Evolutionary conservation across 2,888 invertebrate genomes (phyloP), one percentile per base, ranked within the genome.

Genomic region (Pomacea canaliculata): DNA sequence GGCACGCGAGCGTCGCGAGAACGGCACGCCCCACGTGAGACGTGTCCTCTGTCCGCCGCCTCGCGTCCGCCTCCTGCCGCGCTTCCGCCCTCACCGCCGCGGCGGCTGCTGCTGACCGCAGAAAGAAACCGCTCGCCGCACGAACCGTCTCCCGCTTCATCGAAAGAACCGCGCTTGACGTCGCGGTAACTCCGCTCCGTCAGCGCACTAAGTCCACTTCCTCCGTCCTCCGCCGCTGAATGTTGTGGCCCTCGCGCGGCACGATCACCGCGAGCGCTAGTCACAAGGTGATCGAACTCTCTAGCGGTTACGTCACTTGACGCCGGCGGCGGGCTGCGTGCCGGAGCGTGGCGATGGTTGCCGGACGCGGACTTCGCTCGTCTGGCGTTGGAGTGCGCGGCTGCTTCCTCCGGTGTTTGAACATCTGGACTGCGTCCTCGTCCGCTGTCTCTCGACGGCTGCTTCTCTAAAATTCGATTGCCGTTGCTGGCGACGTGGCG

Each of bases 361-460:
- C 59, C 46, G 46, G 46, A 13, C 66, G 66, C 18, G 51, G 51
- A 56, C 51, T 56, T 56, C 16, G 51, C 16, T 56, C 51, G 37
- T 37, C 37, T 37, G 37, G 3, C 16, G 51, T 56, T 16, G 12
- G 8, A 2, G 51, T 56, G 51, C 51, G 51, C 37, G 37, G 37
- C 51, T 56, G 16, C 12, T 56, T 56, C 51, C 51, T 56, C 51
- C 51, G 51, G 51, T 10, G 51, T 56, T 16, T 56, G 51, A 13
- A 56, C 51, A 10, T 56, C 51, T 0, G 51, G 51, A 16, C 51
- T 56, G 51, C 51, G 51, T 2, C 51, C 51, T 10, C 51, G 51
- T 10, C 73, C 73, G 13, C 73, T 73, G 59, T 73, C 73, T 7
- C 73, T 23, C 10, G 73, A 73, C 46, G 65, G 65, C 67, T 73